A percentile compares a stretch with the other conserved stretches of the same genome.
These are phyloP conservation scores for Mesorhabditis belari DNA, from an alignment of 2,888 invertebrate species.

Conservation along the genomic window DNA sequence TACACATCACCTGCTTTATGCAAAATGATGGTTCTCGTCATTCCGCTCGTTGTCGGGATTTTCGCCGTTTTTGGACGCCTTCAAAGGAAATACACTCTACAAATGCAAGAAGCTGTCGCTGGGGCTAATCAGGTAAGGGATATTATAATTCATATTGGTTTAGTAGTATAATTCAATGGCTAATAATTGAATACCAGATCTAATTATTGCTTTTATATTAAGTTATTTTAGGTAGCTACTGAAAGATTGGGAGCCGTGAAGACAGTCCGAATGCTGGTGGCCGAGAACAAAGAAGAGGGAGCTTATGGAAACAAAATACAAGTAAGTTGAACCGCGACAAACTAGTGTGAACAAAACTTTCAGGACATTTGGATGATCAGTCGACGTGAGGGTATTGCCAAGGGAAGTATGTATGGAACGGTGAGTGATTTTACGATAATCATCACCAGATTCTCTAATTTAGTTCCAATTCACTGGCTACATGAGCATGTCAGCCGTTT, in stretches of 20 bases:
- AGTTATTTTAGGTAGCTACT: conserved; percentile 64
- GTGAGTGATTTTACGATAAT: conserved; percentile 53
- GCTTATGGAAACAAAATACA: conserved; percentile 58
- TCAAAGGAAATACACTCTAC: conserved; percentile 74
- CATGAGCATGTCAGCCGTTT: conserved; percentile 43
- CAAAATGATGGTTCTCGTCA: conserved; percentile 74
- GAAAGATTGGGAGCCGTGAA: conserved; percentile 83
- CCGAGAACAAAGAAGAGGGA: conserved; percentile 71
- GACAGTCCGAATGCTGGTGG: conserved; percentile 85
- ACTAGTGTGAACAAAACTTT: conserved; percentile 59
- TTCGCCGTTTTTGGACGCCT: conserved; percentile 69
- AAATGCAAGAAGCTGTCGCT: conserved; percentile 65
- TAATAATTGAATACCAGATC: neutral
- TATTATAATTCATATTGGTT: neutral
- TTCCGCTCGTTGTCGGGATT: conserved; percentile 79
- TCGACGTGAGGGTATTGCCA: conserved; percentile 78
- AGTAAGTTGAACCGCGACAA: conserved; percentile 58
- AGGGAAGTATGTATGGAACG: conserved; percentile 82
- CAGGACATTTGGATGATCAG: conserved; percentile 70
- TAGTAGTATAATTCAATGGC: neutral
- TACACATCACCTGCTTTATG: conserved; percentile 85
- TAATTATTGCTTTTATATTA: neutral
- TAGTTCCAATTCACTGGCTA: conserved; percentile 51
- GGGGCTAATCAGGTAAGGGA: conserved; percentile 62
- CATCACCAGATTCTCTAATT: conserved; percentile 6